A percentile compares a stretch with the other conserved stretches of the same genome.
These are phyloP conservation scores for Limnothrissa miodon DNA, from an alignment of 2,113 vertebrate species.

Conservation along the genomic window DNA sequence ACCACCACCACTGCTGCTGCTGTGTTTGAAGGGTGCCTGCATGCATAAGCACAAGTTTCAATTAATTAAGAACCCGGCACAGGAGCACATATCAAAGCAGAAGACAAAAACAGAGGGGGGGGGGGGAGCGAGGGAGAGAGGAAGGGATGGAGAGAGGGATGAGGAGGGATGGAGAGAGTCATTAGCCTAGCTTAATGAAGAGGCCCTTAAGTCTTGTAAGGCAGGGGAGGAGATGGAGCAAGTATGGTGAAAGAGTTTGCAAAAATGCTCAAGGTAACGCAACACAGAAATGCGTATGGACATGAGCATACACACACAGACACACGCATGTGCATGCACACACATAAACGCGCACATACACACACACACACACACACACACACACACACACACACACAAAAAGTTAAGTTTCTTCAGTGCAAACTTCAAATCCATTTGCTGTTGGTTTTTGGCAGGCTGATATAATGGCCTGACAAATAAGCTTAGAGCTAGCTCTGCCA, in stretches of 20 bases:
- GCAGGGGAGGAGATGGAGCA: neutral
- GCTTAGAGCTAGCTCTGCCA: conserved; percentile 47
- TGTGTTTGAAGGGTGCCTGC: neutral
- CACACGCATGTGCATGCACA: conserved; percentile 21
- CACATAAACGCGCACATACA: conserved; percentile 23
- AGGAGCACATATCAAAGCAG: neutral
- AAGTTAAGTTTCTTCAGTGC: conserved; percentile 19
- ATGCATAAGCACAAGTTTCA: neutral
- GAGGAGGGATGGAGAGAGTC: neutral
- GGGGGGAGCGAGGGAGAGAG: neutral
- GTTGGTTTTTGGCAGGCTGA: conserved; percentile 49
- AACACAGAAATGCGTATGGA: neutral
- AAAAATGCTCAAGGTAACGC: neutral
- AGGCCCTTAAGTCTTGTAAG: conserved; percentile 2
- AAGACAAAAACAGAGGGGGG: neutral
- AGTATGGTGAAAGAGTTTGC: conserved; percentile 3
- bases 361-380: conserved; percentile 21
- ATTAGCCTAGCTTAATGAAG: conserved; percentile 7
- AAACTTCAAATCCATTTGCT: conserved; percentile 55
- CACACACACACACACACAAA: conserved; percentile 10
- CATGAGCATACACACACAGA: neutral
- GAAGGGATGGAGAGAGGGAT: neutral
- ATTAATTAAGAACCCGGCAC: neutral
- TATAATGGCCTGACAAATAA: conserved; percentile 60
- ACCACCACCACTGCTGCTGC: too few relatives aligned